Conservation (phyloP, 30 jellyfish, hydroid and myxozoan genomes). For the Catostylus mosaicus region DNA sequence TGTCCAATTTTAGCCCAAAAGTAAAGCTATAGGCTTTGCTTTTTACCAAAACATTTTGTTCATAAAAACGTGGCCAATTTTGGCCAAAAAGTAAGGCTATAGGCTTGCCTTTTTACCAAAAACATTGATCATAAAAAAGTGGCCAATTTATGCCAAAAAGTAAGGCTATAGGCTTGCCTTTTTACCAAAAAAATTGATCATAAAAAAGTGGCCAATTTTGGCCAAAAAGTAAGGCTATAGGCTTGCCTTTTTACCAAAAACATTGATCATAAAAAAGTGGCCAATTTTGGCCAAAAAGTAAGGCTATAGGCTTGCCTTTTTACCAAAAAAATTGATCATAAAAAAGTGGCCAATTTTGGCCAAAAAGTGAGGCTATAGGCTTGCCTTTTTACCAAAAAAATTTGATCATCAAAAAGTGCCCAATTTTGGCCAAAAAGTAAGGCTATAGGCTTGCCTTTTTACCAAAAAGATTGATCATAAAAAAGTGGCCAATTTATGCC, state of each 20-base stretch:
- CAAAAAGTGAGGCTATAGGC: conserved; percentile 3
- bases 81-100: background rate
- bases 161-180: background rate
- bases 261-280: background rate
- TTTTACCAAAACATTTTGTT: too few relatives aligned
- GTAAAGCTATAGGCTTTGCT: too few relatives aligned
- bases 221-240: background rate
- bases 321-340: background rate
- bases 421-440: background rate
- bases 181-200: too few relatives aligned
- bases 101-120: background rate
- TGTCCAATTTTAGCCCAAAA: too few relatives aligned
- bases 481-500: background rate
- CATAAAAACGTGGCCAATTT: background rate
- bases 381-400: background rate
- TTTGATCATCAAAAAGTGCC: background rate
- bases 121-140: too few relatives aligned
- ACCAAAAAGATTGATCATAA: background rate
- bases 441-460: background rate
- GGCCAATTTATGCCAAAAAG: background rate
- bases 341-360: background rate
- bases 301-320: conserved; percentile 5
- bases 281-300: background rate
- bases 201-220: too few relatives aligned
- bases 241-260: background rate